A percentile compares a stretch with the other conserved stretches of the same genome.
Evolutionary conservation across 2,113 vertebrate genomes (phyloP).

Genomic region (Dicrurus megarhynchus): DNA sequence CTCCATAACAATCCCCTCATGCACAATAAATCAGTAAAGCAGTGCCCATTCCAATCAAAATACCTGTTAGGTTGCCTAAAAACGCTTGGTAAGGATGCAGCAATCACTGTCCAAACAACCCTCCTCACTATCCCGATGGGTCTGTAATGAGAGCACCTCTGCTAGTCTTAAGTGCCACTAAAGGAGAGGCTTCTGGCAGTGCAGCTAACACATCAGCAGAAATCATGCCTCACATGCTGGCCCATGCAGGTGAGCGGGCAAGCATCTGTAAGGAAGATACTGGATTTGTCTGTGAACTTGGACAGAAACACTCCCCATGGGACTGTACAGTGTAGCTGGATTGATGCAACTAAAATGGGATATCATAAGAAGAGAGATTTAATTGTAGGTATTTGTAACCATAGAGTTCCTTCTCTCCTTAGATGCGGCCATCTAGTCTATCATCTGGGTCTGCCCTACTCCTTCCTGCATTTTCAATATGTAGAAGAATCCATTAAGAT

Average conservation of each 20-base stretch:
- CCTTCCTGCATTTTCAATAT: constrained; percentile 79
- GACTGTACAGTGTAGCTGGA: not conserved
- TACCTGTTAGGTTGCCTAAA: not conserved
- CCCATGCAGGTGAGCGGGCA: accelerated
- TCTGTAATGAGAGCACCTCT: not conserved
- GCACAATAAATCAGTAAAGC: no score
- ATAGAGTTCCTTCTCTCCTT: not conserved
- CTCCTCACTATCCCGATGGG: not conserved
- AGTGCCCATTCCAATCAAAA: not conserved
- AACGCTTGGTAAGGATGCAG: not conserved
- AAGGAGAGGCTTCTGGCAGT: not conserved
- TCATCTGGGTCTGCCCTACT: constrained; percentile 85
- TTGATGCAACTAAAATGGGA: not conserved
- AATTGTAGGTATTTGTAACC: not conserved
- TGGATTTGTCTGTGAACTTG: not conserved
- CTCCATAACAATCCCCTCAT: not conserved
- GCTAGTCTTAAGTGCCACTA: not conserved
- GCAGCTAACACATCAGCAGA: not conserved
- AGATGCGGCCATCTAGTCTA: constrained; percentile 90
- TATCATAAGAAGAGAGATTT: not conserved
- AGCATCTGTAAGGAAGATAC: not conserved
- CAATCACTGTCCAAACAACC: accelerated
- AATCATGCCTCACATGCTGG: not conserved
- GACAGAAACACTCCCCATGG: not conserved
- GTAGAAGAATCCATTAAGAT: constrained; percentile 86